Base-by-base conservation (phyloP, 2,888 invertebrate genomes). In the Ornithoptera alexandrae region DNA sequence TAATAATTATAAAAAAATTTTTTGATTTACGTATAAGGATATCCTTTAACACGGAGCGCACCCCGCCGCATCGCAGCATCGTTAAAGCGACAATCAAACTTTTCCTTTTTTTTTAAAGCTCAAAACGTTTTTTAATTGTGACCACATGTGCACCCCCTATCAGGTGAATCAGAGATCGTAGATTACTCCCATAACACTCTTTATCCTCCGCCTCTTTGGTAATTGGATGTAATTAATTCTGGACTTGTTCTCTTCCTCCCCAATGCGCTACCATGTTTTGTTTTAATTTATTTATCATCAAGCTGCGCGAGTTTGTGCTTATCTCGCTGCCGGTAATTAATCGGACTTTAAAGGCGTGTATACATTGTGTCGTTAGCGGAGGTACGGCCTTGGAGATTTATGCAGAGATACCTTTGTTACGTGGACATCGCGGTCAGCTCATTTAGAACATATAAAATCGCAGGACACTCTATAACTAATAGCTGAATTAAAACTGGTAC, bases 41-140 rank as follows among this genome's bases (percentile, higher is more conserved):
- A 46, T 4, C 12, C 12, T 42, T 8, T 10, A 10, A 10, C 12
- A 12, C 8, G 10, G 1, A 10, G 10, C 42, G 10, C 0, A 8
- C 10, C 4, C 46, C 8, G 39, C 39, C 10, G 39, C 71, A 74
- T 69, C 71, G 79, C 79, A 76, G 80, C 80, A 81, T 84, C 82
- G 81, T 83, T 83, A 82, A 80, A 79, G 77, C 72, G 75, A 74
- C 76, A 74, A 70, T 75, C 75, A 80, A 60, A 69, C 63, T 68
- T 57, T 77, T 76, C 56, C 56, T 80, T 57, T 56, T 83, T 80
- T 81, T 83, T 76, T 59, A 15, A 61, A 57, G 73, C 71, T 79
- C 77, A 78, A 84, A 85, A 82, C 80, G 80, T 75, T 80, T 81
- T 81, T 88, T 90, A 89, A 90, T 89, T 88, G 88, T 84, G 78